Base-by-base conservation (phyloP, 2,113 vertebrate species). In the Ptychochromis oligacanthus region DNA sequence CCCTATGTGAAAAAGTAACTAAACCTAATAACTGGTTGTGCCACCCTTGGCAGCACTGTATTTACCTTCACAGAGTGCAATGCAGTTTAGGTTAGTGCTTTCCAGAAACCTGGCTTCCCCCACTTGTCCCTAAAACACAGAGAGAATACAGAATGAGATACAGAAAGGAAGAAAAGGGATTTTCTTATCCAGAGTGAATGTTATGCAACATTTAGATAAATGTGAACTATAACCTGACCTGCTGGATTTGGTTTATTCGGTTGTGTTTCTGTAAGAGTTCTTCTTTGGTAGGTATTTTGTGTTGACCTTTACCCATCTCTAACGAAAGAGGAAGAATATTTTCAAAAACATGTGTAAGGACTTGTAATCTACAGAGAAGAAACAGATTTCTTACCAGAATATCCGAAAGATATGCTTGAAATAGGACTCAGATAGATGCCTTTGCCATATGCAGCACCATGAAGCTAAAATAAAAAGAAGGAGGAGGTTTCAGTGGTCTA, bases 381-480 rank as follows among this genome's bases (percentile, higher is more conserved):
- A 54, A 72, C 46, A 72, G 67, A 72, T 20, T 59, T 78, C 57
- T 18, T 96, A 99, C 98, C 98, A 96, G 98, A 99, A 93, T 99
- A 99, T 96, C 97, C 98, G 96, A 99, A 99, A 91, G 98, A 99
- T 95, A 99, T 97, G 96, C 97, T 98, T 92, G 98, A 99, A 94
- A 98, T 97, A 88, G 98, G 98, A 95, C 98, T 99, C 93, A 99
- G 94, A 95, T 99, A 99, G 96, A 99, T 99, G 92, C 98, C 98
- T 96, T 98, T 99, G 85, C 98, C 98, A 94, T 99, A 99, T 82
- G 97, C 98, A 96, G 98, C 97, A 96, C 98, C 98, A 93, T 99
- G 97, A 95, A 99, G 96, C 98, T 99, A 97, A 92, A 88, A 57
- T 92, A 75, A 90, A 83, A 97, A 93, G 96, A 90, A 72, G n/a